Evolutionary conservation across 2,888 invertebrate species (phyloP).

Genomic region (Neocrepidodera transversa): DNA sequence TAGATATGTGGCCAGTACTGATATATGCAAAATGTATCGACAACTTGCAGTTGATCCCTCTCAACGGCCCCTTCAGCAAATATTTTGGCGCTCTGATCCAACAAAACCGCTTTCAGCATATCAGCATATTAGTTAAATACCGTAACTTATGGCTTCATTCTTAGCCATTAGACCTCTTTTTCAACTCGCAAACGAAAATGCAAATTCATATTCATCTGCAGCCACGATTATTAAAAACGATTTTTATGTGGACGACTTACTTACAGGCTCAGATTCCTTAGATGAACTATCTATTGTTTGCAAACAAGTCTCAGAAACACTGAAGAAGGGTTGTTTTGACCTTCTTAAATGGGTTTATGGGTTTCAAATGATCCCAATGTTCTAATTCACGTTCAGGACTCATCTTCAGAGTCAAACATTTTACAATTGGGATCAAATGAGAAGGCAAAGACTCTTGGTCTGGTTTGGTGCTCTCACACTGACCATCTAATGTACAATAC

Average conservation of each 20-base stretch:
- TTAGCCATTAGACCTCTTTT: constrained; percentile 12
- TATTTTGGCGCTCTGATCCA: no score
- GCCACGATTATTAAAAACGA: constrained; percentile 7
- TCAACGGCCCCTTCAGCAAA: no score
- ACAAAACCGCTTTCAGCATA: no score
- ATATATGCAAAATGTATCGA: no score
- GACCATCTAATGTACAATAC: constrained; percentile 20
- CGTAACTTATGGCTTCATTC: constrained; percentile 13
- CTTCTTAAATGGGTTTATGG: constrained; percentile 12
- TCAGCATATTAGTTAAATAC: constrained; percentile 1
- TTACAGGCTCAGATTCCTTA: constrained; percentile 4
- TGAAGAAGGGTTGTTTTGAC: constrained; percentile 3
- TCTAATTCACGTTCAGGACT: background rate
- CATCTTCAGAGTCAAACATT: background rate
- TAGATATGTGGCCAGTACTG: no score
- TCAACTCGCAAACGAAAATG: constrained; percentile 10
- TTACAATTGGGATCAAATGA: constrained; percentile 1
- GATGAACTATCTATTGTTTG: background rate
- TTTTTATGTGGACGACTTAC: constrained; percentile 19
- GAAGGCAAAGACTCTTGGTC: constrained; percentile 6
- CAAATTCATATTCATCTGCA: constrained; percentile 1
- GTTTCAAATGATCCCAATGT: background rate
- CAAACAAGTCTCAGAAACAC: background rate
- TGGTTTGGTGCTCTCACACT: constrained; percentile 8
- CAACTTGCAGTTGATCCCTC: no score